A percentile compares a stretch with the other conserved stretches of the same genome.
phyloP scores from a whole-genome alignment of 2,113 vertebrate genomes.

The Apaloderma vittatum region DNA sequence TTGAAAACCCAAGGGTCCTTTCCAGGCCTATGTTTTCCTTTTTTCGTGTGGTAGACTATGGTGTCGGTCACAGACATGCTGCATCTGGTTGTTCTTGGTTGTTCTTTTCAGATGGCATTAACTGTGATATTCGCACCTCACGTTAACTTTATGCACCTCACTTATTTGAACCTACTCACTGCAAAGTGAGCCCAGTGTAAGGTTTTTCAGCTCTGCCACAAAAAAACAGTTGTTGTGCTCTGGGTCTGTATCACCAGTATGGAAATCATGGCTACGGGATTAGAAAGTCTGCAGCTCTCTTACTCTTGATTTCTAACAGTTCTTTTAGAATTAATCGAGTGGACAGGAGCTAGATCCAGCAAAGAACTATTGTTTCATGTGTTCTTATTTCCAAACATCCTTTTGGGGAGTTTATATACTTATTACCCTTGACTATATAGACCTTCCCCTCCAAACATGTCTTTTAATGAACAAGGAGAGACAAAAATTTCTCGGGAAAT shows the following conservation, averaged over 20 bases:
- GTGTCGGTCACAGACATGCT: neutral
- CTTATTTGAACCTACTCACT: neutral
- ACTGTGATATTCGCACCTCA: neutral
- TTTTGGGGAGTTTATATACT: neutral
- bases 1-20: neutral
- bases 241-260: neutral
- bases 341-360: neutral
- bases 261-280: slow-evolving; percentile 14
- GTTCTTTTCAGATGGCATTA: neutral
- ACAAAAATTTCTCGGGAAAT: neutral
- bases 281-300: slow-evolving; percentile 13
- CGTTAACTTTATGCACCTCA: neutral
- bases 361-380: neutral
- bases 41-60: neutral
- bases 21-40: neutral
- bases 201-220: neutral
- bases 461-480: slow-evolving; percentile 21
- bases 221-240: neutral
- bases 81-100: neutral
- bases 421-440: neutral
- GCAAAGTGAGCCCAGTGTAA: neutral
- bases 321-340: slow-evolving; percentile 43
- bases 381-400: neutral
- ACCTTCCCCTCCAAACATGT: slow-evolving; percentile 6
- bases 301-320: neutral